A percentile compares a stretch with the other conserved stretches of the same genome.
phyloP scores from a whole-genome alignment of 92 coral and sea anemone genomes.

The Palythoa grandis region DNA sequence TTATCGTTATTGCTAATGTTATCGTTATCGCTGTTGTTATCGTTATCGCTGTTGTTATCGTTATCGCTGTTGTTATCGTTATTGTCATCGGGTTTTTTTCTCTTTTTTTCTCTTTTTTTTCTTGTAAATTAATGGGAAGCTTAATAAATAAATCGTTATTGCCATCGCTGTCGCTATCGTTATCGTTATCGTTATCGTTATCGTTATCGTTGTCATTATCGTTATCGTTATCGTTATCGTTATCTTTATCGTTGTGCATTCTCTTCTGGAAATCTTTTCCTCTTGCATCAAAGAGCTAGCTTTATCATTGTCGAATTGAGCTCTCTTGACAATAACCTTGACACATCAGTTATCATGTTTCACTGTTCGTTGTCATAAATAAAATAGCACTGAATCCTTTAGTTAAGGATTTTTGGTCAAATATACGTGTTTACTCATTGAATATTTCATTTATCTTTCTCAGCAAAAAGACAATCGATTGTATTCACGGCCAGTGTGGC shows the following conservation, averaged over 20 bases:
- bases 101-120: background rate
- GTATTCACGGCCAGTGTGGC: conserved; percentile 67
- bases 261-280: background rate
- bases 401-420: too few species aligned
- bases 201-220: background rate
- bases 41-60: too few species aligned
- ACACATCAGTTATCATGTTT: background rate
- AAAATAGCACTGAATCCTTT: too few species aligned
- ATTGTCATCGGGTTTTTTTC: background rate
- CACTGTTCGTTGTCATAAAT: background rate
- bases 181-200: background rate
- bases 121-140: too few species aligned
- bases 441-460: background rate
- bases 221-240: background rate
- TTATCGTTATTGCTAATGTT: background rate
- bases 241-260: background rate
- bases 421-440: background rate
- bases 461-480: conserved; percentile 41
- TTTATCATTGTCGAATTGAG: background rate
- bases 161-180: background rate
- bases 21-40: too few species aligned
- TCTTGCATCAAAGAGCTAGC: background rate
- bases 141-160: background rate
- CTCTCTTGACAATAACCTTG: background rate
- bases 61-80: background rate